Evolutionary conservation across 2,113 vertebrate species (phyloP).

Genomic region (Xenus cinereus): DNA sequence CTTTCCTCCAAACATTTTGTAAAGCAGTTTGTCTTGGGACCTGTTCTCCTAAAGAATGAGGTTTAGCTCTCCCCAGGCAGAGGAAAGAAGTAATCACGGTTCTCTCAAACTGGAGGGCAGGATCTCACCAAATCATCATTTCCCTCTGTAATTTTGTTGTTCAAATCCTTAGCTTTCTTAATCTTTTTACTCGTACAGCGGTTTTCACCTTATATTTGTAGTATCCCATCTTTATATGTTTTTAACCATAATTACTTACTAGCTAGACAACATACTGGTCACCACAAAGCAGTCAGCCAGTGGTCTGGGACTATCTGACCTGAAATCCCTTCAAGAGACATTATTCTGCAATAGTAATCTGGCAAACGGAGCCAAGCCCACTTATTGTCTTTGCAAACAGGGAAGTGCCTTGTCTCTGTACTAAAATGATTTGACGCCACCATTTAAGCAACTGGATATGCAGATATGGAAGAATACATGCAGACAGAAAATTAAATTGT

Average conservation of each 20-base stretch:
- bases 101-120: neutral
- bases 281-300: neutral
- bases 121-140: neutral
- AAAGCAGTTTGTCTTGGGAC: neutral
- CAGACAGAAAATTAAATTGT: slow-evolving; percentile 67
- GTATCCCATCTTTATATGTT: accelerated
- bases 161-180: neutral
- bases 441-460: neutral
- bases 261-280: neutral
- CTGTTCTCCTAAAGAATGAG: neutral
- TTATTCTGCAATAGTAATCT: neutral
- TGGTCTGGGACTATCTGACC: neutral
- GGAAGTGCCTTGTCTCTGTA: neutral
- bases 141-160: neutral
- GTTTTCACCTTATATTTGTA: neutral
- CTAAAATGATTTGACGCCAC: neutral
- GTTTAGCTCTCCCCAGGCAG: neutral
- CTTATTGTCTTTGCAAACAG: neutral
- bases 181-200: accelerated
- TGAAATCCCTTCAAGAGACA: neutral
- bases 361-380: neutral
- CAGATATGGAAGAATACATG: slow-evolving; percentile 1
- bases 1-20: neutral
- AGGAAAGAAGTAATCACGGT: neutral
- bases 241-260: neutral